These are phyloP conservation scores for Druon quercuslanigerum DNA, from an alignment of 1,140 invertebrate species.

Conservation along the genomic window DNA sequence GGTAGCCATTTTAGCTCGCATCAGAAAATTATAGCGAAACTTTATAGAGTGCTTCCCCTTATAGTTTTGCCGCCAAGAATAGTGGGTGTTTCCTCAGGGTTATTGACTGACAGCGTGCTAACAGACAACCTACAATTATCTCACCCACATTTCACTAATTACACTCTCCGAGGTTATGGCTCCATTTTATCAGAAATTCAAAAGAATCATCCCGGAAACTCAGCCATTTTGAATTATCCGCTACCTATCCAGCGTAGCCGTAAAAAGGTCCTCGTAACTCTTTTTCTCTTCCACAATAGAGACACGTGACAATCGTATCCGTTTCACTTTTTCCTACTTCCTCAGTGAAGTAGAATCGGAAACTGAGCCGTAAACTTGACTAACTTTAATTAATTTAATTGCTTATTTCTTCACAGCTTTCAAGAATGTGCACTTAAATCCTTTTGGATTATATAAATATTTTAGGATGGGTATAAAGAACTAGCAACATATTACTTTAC, in stretches of 20 bases:
- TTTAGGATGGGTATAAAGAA: background rate
- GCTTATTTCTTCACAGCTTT: constrained; percentile 14
- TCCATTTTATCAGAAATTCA: constrained; percentile 65
- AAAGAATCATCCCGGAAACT: constrained; percentile 60
- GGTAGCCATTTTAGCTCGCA: background rate
- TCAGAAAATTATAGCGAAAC: constrained; percentile 6
- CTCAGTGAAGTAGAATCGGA: background rate
- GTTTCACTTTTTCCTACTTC: constrained; percentile 47
- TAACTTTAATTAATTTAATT: constrained; percentile 3
- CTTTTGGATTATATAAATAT: background rate
- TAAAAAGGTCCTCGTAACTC: constrained; percentile 23
- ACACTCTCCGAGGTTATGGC: constrained; percentile 38
- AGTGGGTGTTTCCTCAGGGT: constrained; percentile 52
- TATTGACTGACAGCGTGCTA: constrained; percentile 53
- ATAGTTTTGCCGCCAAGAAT: constrained; percentile 49
- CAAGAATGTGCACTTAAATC: background rate
- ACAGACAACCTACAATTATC: constrained; percentile 67
- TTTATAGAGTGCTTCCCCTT: constrained; percentile 41
- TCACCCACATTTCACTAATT: constrained; percentile 54
- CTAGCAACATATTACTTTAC: too few relatives aligned
- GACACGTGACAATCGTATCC: constrained; percentile 59
- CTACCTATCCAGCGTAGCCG: constrained; percentile 38
- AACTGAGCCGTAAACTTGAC: background rate
- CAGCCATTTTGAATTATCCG: constrained; percentile 48
- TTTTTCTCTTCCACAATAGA: background rate